A percentile compares a stretch with the other conserved stretches of the same genome.
Evolutionary conservation across 1,140 invertebrate species (phyloP).

Genomic region (Magallana ariakensis): DNA sequence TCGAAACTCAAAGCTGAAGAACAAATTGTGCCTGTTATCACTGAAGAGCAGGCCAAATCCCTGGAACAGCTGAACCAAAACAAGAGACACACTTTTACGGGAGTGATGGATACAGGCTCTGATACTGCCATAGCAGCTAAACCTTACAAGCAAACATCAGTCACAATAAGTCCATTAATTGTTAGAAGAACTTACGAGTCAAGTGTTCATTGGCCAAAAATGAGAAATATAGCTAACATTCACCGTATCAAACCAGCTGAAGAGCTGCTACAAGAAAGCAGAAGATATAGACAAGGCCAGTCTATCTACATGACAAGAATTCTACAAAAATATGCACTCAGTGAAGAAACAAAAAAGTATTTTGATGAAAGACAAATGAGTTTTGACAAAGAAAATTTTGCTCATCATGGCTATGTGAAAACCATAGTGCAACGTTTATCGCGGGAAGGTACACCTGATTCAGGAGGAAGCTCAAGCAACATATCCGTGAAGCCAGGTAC

Average conservation of each 20-base stretch:
- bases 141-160: slow-evolving; percentile 17
- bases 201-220: slow-evolving; percentile 51
- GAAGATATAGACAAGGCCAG: slow-evolving; percentile 73
- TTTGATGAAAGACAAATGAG: slow-evolving; percentile 50
- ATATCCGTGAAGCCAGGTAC: slow-evolving; percentile 51
- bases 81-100: slow-evolving; percentile 33
- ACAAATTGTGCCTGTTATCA: slow-evolving; percentile 2
- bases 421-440: slow-evolving; percentile 72
- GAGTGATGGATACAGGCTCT: slow-evolving; percentile 1
- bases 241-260: slow-evolving; percentile 73
- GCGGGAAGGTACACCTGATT: slow-evolving; percentile 70
- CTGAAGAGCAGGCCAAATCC: slow-evolving; percentile 23
- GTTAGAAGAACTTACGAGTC: slow-evolving; percentile 40
- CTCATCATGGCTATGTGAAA: slow-evolving; percentile 70
- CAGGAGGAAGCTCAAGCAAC: slow-evolving; percentile 57
- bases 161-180: slow-evolving; percentile 44
- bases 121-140: slow-evolving; percentile 29
- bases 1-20: neutral
- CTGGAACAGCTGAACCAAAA: slow-evolving; percentile 17
- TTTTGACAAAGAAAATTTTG: slow-evolving; percentile 73
- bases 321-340: slow-evolving; percentile 69
- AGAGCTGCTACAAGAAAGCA: slow-evolving; percentile 74
- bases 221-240: slow-evolving; percentile 45
- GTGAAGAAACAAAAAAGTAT: slow-evolving; percentile 54
- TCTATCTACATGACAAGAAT: slow-evolving; percentile 71